Base-by-base conservation (phyloP, 1,140 invertebrate genomes). In the Globodera rostochiensis region DNA sequence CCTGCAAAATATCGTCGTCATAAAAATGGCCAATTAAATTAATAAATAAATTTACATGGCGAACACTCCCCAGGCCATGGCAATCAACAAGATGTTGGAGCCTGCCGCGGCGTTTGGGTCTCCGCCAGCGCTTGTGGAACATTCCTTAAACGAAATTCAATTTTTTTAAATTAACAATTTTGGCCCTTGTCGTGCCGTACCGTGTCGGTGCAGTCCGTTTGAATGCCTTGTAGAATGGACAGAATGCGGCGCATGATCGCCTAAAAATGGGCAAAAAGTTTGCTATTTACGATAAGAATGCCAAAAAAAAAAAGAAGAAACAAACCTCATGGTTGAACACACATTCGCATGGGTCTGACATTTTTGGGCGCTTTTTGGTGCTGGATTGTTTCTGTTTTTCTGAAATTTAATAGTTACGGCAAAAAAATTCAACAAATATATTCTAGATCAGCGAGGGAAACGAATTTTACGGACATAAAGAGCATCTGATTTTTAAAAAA, bases 291-390 rank as follows among this genome's bases (percentile, higher is more conserved):
- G n/a, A 64, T 6, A 64, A 64, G 5, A 6, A 64, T 19, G 57
- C 5, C 50, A 53, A 13, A 9, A 13, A 13, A 53, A 6, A 50
- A 11, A 50, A 50, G 0, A 53, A 9, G 50, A 53, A 1, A 53
- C 50, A 53, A 11, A 64, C 57, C 74, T 83, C 82, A 74, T 83
- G 82, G 53, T 83, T 83, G 67, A 83, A 83, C n/a, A 83, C 21
- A 64, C 82, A 83, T 67, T 83, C 82, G 49, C 82, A 83, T 9
- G 82, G 82, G 77, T 83, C 82, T 47, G 74, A 82, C 66, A 71
- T 71, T 71, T 66, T 66, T 36, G 21, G 69, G n/a, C 69, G 25
- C 8, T 36, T 71, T 77, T 77, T 0, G 7, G 8, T 77, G 36
- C 2, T 53, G 21, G 53, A 0, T 46, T 75, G 4, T 4, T 53